Percentiles rank a stretch among this genome's conserved stretches.
Evolutionary conservation across 2,888 invertebrate species (phyloP).

Genomic region (Apodemia zela): DNA sequence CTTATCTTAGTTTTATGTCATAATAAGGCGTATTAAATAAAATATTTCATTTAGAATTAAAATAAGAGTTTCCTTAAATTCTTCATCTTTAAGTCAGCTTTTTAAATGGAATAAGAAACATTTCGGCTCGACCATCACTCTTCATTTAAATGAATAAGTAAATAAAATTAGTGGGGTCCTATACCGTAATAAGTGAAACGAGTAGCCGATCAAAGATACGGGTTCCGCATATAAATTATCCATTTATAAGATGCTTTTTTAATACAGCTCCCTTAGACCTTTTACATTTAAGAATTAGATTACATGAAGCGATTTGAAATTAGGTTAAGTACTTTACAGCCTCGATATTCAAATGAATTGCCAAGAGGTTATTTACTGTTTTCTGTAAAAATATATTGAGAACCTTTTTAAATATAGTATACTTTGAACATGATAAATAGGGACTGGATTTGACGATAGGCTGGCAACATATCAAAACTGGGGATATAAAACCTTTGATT

Average conservation of each 20-base stretch:
- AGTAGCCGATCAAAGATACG: constrained; percentile 61
- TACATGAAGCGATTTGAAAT: constrained; percentile 46
- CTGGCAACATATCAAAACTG: too few relatives aligned
- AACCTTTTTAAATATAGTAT: too few relatives aligned
- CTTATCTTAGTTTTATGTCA: too few relatives aligned
- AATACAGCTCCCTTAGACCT: constrained; percentile 20
- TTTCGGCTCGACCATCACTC: constrained; percentile 58
- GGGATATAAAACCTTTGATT: too few relatives aligned
- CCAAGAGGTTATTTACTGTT: constrained; percentile 11
- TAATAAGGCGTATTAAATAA: too few relatives aligned
- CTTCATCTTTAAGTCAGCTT: constrained; percentile 41
- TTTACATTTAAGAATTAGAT: constrained; percentile 41
- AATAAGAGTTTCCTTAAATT: constrained; percentile 39
- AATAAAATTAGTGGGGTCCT: constrained; percentile 74
- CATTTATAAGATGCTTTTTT: constrained; percentile 30
- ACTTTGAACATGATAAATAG: too few relatives aligned
- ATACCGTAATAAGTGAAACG: constrained; percentile 72
- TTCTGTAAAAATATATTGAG: constrained; percentile 3
- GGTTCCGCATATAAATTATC: constrained; percentile 39
- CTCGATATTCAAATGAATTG: constrained; percentile 17
- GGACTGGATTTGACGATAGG: too few relatives aligned
- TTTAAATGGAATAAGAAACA: constrained; percentile 46
- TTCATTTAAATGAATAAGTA: constrained; percentile 77
- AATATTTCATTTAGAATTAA: too few relatives aligned
- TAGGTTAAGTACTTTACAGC: constrained; percentile 15